Base-by-base conservation (phyloP, 2,797 vertebrate species). In the Limosa lapponica region DNA sequence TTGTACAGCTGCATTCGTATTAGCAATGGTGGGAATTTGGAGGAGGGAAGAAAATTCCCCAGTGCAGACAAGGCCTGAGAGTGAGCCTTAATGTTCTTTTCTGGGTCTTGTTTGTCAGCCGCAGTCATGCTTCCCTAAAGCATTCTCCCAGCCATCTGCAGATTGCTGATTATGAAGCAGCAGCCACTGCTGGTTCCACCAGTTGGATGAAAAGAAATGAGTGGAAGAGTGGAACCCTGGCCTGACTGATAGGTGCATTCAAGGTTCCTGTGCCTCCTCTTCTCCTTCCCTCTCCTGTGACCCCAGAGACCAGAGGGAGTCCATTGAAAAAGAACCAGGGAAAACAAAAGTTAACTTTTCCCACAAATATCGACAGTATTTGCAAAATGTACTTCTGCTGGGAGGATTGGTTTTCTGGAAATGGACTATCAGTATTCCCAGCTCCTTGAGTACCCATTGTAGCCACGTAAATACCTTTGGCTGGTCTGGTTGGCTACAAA, bases 1-100 rank as follows among this genome's bases (percentile, higher is more conserved):
- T 73, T 80, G 88, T 95, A 92, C 96, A 97, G 96, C 96, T 97
- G 96, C 94, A 92, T 90, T 96, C 46, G 17, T 93, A 92, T 89
- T 80, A 85, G 90, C 78, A 82, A 39, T 95, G 90, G 83, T 93
- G 95, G 95, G 93, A 96, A 96, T 94, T 51, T 83, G 74, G 88
- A 96, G 81, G 71, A 92, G 81, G 73, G 90, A 93, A 57, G 88
- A 90, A 96, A 93, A 96, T 95, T 96, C 83, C 66, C 88, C 49
- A 46, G 78, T 46, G 90, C 37, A 58, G 81, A 77, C 67, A 69
- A 87, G 84, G 93, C 83, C 83, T 95, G 83, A 85, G 82, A 93
- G 64, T 61, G 48, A 95, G 91, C 78, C 81, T 93, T 87, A 95
- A 69, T 64, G 72, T 74, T 89, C 59, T 82, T 92, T 80, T 93